Evolutionary conservation across 2,888 invertebrate species (phyloP).

Genomic region (Mythimna ferrago): DNA sequence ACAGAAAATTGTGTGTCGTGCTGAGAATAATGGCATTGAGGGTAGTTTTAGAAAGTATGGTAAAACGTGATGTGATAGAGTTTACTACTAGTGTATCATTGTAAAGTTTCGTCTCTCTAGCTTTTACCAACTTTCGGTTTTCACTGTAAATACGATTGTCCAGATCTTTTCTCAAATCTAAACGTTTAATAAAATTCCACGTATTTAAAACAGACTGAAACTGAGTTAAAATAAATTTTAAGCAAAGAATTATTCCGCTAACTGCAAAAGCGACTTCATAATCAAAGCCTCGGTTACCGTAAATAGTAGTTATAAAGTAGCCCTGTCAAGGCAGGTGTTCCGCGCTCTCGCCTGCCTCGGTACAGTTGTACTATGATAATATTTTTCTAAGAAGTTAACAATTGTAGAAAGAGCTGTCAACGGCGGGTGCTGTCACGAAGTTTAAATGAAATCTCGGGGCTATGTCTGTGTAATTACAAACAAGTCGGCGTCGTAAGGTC

Average conservation of each 20-base stretch:
- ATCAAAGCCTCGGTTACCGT: constrained; percentile 41
- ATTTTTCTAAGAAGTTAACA: constrained; percentile 78
- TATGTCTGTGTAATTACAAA: constrained; percentile 88
- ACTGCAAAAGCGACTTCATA: constrained; percentile 33
- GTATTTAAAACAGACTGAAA: background rate
- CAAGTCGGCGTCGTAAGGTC: constrained; percentile 83
- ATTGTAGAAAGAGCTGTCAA: constrained; percentile 80
- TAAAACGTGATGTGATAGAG: background rate
- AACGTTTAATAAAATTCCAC: background rate
- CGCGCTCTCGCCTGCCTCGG: constrained; percentile 6
- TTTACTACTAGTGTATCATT: background rate
- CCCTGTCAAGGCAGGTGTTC: constrained; percentile 39
- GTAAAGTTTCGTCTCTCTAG: background rate
- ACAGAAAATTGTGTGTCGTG: constrained; percentile 26
- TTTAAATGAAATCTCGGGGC: constrained; percentile 87
- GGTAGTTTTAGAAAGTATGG: constrained; percentile 32
- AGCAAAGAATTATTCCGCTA: constrained; percentile 21
- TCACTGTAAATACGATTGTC: background rate
- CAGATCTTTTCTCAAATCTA: background rate
- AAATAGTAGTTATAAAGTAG: constrained; percentile 49
- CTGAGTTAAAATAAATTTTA: constrained; percentile 22
- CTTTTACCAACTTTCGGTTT: background rate
- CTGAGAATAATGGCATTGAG: constrained; percentile 1
- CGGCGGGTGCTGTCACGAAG: constrained; percentile 82
- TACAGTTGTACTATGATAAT: constrained; percentile 61